Evolutionary conservation across 2,113 vertebrate species (phyloP).

Genomic region (Enhydra lutris): DNA sequence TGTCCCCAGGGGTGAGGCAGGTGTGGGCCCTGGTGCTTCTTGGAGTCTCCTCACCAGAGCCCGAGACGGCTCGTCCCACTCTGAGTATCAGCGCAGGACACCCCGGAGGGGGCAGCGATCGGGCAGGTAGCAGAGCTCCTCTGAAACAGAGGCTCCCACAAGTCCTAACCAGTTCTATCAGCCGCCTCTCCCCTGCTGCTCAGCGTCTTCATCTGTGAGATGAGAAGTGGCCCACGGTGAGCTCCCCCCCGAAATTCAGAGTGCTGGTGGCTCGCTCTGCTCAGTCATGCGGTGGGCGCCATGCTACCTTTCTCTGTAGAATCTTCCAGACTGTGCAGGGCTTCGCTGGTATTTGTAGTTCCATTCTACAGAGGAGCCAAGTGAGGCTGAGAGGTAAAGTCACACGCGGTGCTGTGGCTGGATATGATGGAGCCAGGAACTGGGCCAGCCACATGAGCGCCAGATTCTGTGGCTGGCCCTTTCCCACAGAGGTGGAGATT

Average conservation of each 20-base stretch:
- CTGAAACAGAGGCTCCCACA: neutral
- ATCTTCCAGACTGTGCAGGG: neutral
- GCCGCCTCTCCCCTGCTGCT: neutral
- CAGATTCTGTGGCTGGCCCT: neutral
- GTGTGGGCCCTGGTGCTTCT: neutral
- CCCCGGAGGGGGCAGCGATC: neutral
- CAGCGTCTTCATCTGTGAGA: neutral
- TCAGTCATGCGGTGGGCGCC: neutral
- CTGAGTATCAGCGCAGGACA: neutral
- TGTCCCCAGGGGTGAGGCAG: slow-evolving; percentile 4
- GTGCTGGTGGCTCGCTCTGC: neutral
- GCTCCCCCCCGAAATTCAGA: neutral
- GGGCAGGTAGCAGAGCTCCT: neutral
- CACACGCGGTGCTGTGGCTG: neutral
- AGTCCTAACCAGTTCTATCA: neutral
- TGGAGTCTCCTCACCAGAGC: neutral
- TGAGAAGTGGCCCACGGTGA: neutral
- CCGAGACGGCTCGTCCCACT: neutral
- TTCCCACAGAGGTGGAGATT: neutral
- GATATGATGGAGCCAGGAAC: neutral
- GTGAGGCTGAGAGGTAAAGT: slow-evolving; percentile 7
- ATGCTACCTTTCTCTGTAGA: neutral
- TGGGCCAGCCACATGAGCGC: neutral
- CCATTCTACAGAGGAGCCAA: neutral
- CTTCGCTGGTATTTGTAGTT: neutral